Conservation (phyloP, 1,140 invertebrate genomes). For the Oscheius sp. region DNA sequence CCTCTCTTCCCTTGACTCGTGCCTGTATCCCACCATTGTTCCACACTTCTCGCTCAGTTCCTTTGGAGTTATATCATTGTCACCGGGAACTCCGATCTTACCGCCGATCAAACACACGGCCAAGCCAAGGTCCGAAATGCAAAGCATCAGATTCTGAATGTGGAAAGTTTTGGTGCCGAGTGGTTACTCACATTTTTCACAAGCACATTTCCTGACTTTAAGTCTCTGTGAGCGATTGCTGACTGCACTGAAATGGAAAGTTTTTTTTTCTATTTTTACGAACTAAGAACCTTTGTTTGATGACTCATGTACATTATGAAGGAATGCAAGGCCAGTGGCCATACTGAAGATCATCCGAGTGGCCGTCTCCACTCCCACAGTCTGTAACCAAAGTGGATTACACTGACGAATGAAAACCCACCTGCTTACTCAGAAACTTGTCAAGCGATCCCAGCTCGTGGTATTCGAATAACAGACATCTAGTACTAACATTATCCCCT, state of each 20-base stretch:
- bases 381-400: too few relatives aligned
- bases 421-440: not conserved
- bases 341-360: slow-evolving; percentile 3
- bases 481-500: too few relatives aligned
- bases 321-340: not conserved
- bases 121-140: slow-evolving; percentile 1
- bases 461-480: not conserved
- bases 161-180: not conserved
- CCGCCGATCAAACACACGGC: not conserved
- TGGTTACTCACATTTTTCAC: not conserved
- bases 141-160: not conserved
- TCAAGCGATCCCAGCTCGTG: not conserved
- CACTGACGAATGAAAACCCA: too few relatives aligned
- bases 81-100: not conserved
- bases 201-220: not conserved
- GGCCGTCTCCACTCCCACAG: not conserved
- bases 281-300: not conserved
- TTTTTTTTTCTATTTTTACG: not conserved
- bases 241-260: not conserved
- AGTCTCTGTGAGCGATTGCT: not conserved
- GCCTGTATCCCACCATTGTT: not conserved
- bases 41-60: not conserved
- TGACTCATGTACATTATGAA: not conserved
- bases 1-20: not conserved
- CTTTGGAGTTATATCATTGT: not conserved